Evolutionary conservation across 2,797 vertebrate species (phyloP), one percentile per base, ranked within the genome.

Genomic region (Steatocranus sp.): DNA sequence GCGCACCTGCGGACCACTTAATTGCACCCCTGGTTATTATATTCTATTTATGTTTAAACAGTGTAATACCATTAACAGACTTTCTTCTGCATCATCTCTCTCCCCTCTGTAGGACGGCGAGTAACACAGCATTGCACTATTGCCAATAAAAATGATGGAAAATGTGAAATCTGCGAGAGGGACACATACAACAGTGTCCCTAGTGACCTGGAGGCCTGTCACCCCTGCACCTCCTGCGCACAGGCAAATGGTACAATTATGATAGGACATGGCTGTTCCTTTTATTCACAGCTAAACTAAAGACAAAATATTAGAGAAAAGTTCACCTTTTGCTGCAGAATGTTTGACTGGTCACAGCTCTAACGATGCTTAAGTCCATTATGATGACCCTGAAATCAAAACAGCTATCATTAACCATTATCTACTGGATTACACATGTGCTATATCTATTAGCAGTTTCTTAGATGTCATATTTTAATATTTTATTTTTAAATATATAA

Each of bases 81-180:
- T 70, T 70, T 5, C 2, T 68, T 68, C 41, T 70, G 23, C 41
- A 27, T 70, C 41, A 46, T 46, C 23, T 70, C 23, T 70, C 41
- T 70, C 41, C 38, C 27, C 23, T 11, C 66, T 70, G 41, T 46
- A 70, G 66, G 66, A 30, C 66, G 8, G 66, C 23, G 15, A 18
- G 15, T 70, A 11, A 27, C 3, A 46, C 0, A n/a, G 15, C 66
- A 70, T 27, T 70, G 66, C 10, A 46, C 2, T 18, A 2, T 0
- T 46, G 23, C 0, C 4, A 3, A 0, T 46, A 7, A 2, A 43
- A 18, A 2, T 4, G 0, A 11, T 46, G 15, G 6, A 46, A 7
- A 6, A 46, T 70, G 66, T 3, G 10, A 46, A 27, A 18, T 18
- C 9, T 70, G 66, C 1, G 23, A 30, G 23, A 18, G 0, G 5